Evolutionary conservation across 2,797 vertebrate species (phyloP), one percentile per base, ranked within the genome.

Genomic region (Spinibarbus caldwelli): DNA sequence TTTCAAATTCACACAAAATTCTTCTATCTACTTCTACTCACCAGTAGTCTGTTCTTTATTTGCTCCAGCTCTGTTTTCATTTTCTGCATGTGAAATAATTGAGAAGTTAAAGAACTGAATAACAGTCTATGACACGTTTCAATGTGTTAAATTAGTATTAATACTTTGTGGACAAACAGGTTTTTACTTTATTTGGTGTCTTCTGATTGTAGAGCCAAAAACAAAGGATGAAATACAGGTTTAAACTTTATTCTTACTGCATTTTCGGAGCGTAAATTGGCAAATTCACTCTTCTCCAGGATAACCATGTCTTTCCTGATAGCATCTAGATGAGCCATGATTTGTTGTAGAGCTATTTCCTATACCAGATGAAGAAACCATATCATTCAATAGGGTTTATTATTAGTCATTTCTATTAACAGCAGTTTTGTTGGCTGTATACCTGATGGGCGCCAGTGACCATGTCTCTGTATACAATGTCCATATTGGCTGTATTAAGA

Each of bases 301-400:
- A 99, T 99, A 90, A 99, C 97, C 97, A 99, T 99, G 91, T 99
- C 98, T 92, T 99, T 99, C 85, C 97, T 95, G 90, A 99, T 97
- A 72, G 97, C 96, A 89, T 98, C 97, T 90, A 99, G 92, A 83
- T 99, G 98, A 79, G 98, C 94, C 96, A 99, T 96, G 89, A 99
- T 95, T 94, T 99, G 97, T 90, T 98, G 98, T 70, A 99, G 86
- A 1, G 96, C 96, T 73, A 97, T 96, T 93, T 97, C 96, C 96
- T 97, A 47, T 91, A 43, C 90, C 54, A 80, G n/a, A 67, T 62
- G 68, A 86, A 34, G 34, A 80, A 88, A 75, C 4, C 34, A n/a
- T 17, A n/a, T 12, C 15, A 49, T 66, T n/a, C n/a, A 38, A 11
- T 29, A 4, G 10, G 10, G 34, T 2, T 45, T 43, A 57, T 7